Evolutionary conservation across 2,797 vertebrate genomes (phyloP).

Genomic region (Adelosebastes latens): DNA sequence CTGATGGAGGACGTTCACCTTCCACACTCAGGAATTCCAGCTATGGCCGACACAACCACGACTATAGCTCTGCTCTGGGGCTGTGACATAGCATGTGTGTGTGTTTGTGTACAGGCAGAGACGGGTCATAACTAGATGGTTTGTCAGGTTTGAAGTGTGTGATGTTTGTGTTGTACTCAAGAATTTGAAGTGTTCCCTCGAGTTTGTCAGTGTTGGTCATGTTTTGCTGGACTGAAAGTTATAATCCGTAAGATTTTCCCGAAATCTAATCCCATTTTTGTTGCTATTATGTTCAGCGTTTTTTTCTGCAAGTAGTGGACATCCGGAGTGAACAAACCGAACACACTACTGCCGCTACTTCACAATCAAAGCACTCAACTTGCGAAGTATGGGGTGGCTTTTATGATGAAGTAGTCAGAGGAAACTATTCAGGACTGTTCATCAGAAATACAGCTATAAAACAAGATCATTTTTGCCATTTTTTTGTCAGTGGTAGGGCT

Average conservation of each 20-base stretch:
- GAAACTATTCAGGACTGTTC: neutral
- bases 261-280: neutral
- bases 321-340: neutral
- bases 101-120: neutral
- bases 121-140: neutral
- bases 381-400: neutral
- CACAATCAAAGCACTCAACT: neutral
- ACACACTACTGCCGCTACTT: neutral
- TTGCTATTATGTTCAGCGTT: neutral
- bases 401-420: neutral
- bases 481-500: too few species aligned
- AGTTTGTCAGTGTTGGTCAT: neutral
- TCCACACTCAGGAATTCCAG: constrained; percentile 57
- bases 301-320: neutral
- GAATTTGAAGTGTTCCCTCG: neutral
- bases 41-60: constrained; percentile 33
- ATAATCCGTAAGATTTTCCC: neutral
- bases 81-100: constrained; percentile 12
- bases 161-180: neutral
- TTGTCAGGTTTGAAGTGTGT: neutral
- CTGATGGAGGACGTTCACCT: constrained; percentile 22
- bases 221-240: neutral
- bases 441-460: neutral
- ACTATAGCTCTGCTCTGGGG: neutral
- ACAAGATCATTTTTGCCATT: neutral